phyloP scores from a whole-genome alignment of 2,797 vertebrate species.

The Merluccius polli region DNA sequence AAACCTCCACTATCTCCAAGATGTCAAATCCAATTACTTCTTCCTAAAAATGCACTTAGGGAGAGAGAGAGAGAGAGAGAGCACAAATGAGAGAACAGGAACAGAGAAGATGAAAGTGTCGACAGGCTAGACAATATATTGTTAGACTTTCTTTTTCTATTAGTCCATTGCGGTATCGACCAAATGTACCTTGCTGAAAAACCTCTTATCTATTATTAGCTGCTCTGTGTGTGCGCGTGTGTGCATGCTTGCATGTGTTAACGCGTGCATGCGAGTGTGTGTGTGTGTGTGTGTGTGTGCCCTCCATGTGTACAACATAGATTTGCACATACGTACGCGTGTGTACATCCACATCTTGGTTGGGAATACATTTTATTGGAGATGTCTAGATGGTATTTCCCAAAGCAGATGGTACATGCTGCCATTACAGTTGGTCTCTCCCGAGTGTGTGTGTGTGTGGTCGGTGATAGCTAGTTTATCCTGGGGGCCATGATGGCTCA shows the following conservation, averaged over 20 bases:
- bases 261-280: background rate
- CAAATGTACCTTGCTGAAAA: slow-evolving; percentile 41
- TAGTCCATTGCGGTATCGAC: slow-evolving; percentile 40
- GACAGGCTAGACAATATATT: slow-evolving; percentile 22
- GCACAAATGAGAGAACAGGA: slow-evolving; percentile 27
- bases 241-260: background rate
- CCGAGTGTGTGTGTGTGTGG: too few species aligned
- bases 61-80: background rate
- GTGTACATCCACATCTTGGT: too few species aligned
- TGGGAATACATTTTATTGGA: too few species aligned
- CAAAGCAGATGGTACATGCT: too few species aligned
- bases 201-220: slow-evolving; percentile 45
- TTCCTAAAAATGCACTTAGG: background rate
- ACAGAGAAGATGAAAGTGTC: slow-evolving; percentile 48
- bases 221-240: slow-evolving; percentile 18
- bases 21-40: background rate
- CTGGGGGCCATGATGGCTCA: too few species aligned
- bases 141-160: slow-evolving; percentile 49
- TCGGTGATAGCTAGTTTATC: too few species aligned
- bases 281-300: background rate
- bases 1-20: background rate
- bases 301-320: background rate
- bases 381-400: too few species aligned
- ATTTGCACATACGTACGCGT: background rate
- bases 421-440: too few species aligned